Evolutionary conservation across 2,888 invertebrate genomes (phyloP), one percentile per base, ranked within the genome.

Genomic region (Metacarcinus magister): DNA sequence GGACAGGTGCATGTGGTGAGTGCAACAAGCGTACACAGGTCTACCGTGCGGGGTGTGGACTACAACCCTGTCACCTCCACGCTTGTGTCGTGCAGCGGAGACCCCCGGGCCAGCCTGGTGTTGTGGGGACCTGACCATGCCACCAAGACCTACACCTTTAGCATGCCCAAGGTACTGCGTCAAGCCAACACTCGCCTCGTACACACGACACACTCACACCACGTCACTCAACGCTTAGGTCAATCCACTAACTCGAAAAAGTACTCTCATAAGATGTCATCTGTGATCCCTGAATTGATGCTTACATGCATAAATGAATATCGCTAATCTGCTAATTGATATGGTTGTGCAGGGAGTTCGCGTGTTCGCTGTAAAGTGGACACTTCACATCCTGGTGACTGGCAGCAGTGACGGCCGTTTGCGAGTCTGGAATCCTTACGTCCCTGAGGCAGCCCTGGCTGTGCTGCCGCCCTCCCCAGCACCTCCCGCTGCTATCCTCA

Each of bases 401-500:
- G 96, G 96, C 44, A 96, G 96, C 67, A 96, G 95, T 16, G 96
- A 96, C 82, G 96, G 95, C 0, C 89, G 95, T 4, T 54, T 96
- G 2, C 93, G 96, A 28, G 93, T 96, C 48, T 96, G 96, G 96
- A 96, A 96, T 91, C 96, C 95, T 5, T 96, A 96, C 39, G 95
- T 96, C 5, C 96, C 96, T 0, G 93, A 93, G 43, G 96, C 96
- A 2, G 75, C 96, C 39, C 93, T 96, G 44, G 44, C 96, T 1
- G 90, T 93, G n/a, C 94, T 96, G 48, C 95, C 96, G 16, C 93
- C 95, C 8, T 60, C 96, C 7, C 95, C 95, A 19, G 95, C 96
- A 13, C 95, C 95, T 16, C 93, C 95, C 0, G 94, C 95, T 0
- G 93, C 48, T 39, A 75, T 96, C 32, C 75, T 95, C 2, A 94